A percentile compares a stretch with the other conserved stretches of the same genome.
Conservation (phyloP, 2,888 invertebrate species). For the Pollenia griseotomentosa region DNA sequence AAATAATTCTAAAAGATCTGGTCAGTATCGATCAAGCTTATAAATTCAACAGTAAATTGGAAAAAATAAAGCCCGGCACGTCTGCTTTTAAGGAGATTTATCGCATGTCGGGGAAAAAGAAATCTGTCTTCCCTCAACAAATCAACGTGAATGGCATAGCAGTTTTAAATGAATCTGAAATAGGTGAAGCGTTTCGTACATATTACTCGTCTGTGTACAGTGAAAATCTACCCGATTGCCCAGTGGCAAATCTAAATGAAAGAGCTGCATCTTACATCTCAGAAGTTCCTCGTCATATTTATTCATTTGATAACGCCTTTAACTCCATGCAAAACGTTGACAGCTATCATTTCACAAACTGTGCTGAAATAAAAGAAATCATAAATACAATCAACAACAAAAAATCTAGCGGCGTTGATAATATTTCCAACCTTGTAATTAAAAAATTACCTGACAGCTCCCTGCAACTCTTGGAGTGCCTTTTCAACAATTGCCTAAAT, state of each 20-base stretch:
- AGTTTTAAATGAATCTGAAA: too few species aligned
- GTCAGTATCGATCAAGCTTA: conserved; percentile 12
- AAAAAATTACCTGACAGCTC: conserved; percentile 22
- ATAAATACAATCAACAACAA: conserved; percentile 19
- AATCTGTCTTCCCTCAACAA: not conserved
- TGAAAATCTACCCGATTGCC: too few species aligned
- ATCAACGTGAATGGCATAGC: not conserved
- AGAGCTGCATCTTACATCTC: not conserved
- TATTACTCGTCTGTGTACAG: too few species aligned
- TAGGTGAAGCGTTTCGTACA: too few species aligned
- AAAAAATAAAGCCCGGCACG: conserved; percentile 26
- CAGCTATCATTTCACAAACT: conserved; percentile 15
- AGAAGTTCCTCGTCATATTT: not conserved
- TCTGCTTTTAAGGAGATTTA: conserved; percentile 16
- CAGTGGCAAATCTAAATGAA: not conserved
- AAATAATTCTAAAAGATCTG: conserved; percentile 20
- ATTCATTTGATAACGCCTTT: conserved; percentile 15
- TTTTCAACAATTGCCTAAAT: too few species aligned
- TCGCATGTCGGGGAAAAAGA: not conserved
- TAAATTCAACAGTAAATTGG: conserved; percentile 13
- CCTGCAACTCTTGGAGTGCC: not conserved
- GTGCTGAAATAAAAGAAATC: conserved; percentile 6
- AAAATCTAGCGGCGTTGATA: conserved; percentile 21
- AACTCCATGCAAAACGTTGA: not conserved
- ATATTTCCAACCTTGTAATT: not conserved